Conservation (phyloP, 2,113 vertebrate genomes). For the Chaetodon trifascialis region DNA sequence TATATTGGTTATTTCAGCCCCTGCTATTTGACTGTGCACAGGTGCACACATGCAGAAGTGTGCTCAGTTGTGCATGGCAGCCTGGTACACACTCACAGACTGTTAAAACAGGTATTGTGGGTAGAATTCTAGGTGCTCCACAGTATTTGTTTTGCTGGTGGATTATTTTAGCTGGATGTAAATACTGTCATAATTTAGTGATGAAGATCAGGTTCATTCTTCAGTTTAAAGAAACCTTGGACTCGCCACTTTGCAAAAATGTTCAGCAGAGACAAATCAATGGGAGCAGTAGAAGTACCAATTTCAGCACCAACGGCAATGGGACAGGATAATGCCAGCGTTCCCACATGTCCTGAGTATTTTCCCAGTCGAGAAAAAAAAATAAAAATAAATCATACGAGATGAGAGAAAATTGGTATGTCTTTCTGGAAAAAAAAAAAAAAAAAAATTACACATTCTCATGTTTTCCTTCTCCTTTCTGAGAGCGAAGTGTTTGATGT, state of each 20-base stretch:
- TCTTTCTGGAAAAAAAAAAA: not conserved
- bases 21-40: not conserved
- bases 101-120: not conserved
- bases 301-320: slow-evolving; percentile 9
- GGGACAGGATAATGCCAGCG: slow-evolving; percentile 34
- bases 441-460: slow-evolving; percentile 5
- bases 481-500: slow-evolving; percentile 45
- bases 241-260: not conserved
- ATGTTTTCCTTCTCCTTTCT: slow-evolving; percentile 18
- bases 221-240: slow-evolving; percentile 1
- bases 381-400: slow-evolving; percentile 17
- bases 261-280: not conserved
- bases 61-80: not conserved
- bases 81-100: no score
- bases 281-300: not conserved
- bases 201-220: not conserved
- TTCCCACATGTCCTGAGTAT: slow-evolving; percentile 2
- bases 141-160: not conserved
- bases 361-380: slow-evolving; percentile 29
- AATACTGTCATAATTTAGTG: not conserved
- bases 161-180: not conserved
- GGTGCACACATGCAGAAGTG: not conserved
- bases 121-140: not conserved
- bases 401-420: slow-evolving; percentile 38
- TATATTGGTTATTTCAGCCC: not conserved